Evolutionary conservation across 2,888 invertebrate genomes (phyloP).

Genomic region (Microctonus aethiopoides): DNA sequence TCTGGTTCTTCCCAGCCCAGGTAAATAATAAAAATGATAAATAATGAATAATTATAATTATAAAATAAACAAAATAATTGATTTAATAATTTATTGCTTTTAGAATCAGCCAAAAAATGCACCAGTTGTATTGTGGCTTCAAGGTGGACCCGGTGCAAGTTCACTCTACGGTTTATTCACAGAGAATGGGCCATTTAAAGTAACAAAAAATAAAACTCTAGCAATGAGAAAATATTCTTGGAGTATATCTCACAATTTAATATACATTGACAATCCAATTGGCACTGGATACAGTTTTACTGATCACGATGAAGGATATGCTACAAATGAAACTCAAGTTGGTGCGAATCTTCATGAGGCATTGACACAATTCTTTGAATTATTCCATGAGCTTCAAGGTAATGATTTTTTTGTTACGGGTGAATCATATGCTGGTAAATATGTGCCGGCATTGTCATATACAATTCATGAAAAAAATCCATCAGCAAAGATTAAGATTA

Average conservation of each 20-base stretch:
- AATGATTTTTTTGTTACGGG: slow-evolving; percentile 89
- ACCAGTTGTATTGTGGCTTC: slow-evolving; percentile 85
- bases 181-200: slow-evolving; percentile 83
- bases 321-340: slow-evolving; percentile 81
- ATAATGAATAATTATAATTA: background rate
- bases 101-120: slow-evolving; percentile 70
- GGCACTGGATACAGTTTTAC: slow-evolving; percentile 95
- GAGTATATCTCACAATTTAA: slow-evolving; percentile 81
- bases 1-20: slow-evolving; percentile 91
- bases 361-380: slow-evolving; percentile 82
- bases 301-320: slow-evolving; percentile 79
- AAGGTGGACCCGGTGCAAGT: slow-evolving; percentile 86
- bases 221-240: slow-evolving; percentile 80
- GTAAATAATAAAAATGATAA: slow-evolving; percentile 43
- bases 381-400: slow-evolving; percentile 80
- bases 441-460: slow-evolving; percentile 81
- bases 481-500: slow-evolving; percentile 73
- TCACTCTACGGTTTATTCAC: slow-evolving; percentile 84
- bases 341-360: slow-evolving; percentile 83
- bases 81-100: slow-evolving; percentile 27
- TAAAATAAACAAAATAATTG: background rate
- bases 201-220: slow-evolving; percentile 69
- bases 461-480: slow-evolving; percentile 77
- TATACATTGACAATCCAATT: slow-evolving; percentile 94
- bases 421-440: slow-evolving; percentile 89